These are phyloP conservation scores for Halisarca cf. caerulea DNA, from an alignment of 37 sponge, comb jelly and placozoan species.

Conservation along the genomic window DNA sequence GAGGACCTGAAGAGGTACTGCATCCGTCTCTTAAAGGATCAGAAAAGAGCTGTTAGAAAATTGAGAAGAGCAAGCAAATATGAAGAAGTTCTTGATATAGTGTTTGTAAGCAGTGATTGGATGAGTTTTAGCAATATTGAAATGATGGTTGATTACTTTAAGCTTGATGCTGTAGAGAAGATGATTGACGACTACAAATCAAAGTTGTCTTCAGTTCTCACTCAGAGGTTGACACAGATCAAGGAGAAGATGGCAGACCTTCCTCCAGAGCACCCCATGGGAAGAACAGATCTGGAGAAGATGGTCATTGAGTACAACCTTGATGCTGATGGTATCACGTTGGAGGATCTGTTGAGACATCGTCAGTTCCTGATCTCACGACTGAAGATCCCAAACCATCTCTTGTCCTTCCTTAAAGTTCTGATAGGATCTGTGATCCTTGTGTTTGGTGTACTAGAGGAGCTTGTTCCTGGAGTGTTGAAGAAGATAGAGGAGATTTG, in stretches of 20 bases:
- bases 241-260: background rate
- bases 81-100: background rate
- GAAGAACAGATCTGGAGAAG: background rate
- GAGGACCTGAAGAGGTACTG: background rate
- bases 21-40: background rate
- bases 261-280: background rate
- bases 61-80: background rate
- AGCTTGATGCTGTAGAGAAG: background rate
- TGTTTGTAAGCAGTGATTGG: background rate
- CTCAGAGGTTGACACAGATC: background rate
- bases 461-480: background rate
- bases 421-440: background rate
- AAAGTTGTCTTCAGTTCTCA: constrained; percentile 4
- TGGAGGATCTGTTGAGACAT: background rate
- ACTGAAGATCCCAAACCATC: background rate
- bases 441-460: background rate
- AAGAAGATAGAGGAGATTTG: background rate
- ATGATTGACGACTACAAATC: constrained; percentile 11
- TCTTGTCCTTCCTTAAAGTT: background rate
- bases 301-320: constrained; percentile 1
- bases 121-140: background rate
- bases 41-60: background rate
- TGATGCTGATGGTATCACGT: constrained; percentile 23
- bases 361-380: constrained; percentile 17
- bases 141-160: background rate